Conservation (phyloP, 2,797 vertebrate genomes). For the Falco concolor region DNA sequence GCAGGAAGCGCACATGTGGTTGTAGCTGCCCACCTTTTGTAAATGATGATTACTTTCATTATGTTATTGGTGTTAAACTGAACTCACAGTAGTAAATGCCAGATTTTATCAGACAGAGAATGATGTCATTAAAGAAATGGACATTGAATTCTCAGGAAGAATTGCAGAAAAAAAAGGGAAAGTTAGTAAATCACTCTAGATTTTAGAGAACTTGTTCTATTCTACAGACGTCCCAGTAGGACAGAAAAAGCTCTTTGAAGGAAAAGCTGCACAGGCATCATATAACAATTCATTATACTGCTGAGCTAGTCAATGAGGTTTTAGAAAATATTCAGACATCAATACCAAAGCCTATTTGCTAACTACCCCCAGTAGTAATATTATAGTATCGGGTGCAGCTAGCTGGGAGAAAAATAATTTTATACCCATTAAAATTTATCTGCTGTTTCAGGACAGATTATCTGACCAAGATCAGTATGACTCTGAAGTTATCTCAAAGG, state of each 20-base stretch:
- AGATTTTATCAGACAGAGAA: not conserved
- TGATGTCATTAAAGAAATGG: not conserved
- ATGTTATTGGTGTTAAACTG: not conserved
- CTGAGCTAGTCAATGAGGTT: not conserved
- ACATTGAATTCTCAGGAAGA: not conserved
- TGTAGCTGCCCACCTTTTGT: not conserved
- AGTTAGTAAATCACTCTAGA: not conserved
- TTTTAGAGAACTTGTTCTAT: not conserved
- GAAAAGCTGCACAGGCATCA: not conserved
- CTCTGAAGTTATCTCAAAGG: not conserved
- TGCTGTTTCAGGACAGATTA: not conserved
- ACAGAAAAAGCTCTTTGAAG: not conserved
- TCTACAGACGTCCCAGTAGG: not conserved
- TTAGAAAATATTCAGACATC: not conserved
- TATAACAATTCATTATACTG: not conserved
- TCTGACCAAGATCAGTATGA: not conserved
- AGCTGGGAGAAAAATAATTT: not conserved
- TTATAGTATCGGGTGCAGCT: not conserved
- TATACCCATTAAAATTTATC: not conserved
- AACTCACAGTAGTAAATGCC: not conserved
- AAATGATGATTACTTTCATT: not conserved
- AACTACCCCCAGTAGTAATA: not conserved
- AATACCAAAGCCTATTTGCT: not conserved
- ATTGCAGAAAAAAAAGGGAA: not conserved
- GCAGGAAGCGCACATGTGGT: fast-evolving